These are phyloP conservation scores for Cyanoramphus novaezelandiae DNA, from an alignment of 2,113 vertebrate species.

Conservation along the genomic window DNA sequence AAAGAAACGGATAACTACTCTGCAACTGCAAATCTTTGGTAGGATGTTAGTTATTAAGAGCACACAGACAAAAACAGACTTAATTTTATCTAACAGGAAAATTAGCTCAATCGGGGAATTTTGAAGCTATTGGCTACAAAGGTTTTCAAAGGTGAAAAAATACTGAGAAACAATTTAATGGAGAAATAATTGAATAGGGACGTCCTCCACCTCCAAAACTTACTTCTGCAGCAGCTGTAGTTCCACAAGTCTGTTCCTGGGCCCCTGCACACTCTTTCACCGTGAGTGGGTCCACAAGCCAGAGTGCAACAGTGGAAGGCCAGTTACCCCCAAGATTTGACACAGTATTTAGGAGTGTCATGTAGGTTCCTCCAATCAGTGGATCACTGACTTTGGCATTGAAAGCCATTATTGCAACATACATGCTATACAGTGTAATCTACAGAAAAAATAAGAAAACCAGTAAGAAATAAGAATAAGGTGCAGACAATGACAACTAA, in stretches of 20 bases:
- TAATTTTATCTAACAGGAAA: not conserved
- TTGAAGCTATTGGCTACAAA: not conserved
- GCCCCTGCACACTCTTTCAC: slow-evolving; percentile 87
- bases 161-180: not conserved
- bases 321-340: slow-evolving; percentile 97
- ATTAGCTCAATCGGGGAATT: fast-evolving
- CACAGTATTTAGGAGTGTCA: slow-evolving; percentile 95
- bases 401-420: slow-evolving; percentile 96
- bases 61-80: not conserved
- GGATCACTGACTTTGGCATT: slow-evolving; percentile 97
- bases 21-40: not conserved
- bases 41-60: not conserved
- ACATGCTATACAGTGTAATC: slow-evolving; percentile 96
- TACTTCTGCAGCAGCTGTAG: slow-evolving; percentile 80
- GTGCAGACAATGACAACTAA: fast-evolving
- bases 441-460: not conserved
- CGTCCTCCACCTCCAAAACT: slow-evolving; percentile 32
- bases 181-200: not conserved
- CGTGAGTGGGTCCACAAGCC: slow-evolving; percentile 95
- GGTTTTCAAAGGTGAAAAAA: not conserved
- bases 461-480: not conserved
- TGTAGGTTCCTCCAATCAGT: slow-evolving; percentile 95
- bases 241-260: slow-evolving; percentile 79
- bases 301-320: slow-evolving; percentile 93
- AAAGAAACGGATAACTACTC: not conserved